Evolutionary conservation across 2,888 invertebrate species (phyloP).

Genomic region (Apocheima hispidaria): DNA sequence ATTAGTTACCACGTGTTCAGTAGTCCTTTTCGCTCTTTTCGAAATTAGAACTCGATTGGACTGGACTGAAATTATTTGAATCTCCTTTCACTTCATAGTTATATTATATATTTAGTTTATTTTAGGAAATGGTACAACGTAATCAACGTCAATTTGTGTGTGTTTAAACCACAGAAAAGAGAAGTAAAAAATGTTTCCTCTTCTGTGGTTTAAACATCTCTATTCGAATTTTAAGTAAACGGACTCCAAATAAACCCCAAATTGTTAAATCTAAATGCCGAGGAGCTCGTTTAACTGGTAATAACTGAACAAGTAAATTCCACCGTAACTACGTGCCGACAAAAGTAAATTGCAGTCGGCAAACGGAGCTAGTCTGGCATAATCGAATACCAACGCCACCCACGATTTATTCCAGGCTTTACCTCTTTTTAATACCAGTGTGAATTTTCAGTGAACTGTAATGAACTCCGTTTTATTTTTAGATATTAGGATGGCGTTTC

Average conservation of each 20-base stretch:
- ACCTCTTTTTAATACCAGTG: conserved; percentile 43
- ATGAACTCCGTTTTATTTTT: conserved; percentile 57
- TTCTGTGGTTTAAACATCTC: background rate
- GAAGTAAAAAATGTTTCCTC: no score
- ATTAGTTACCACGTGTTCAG: no score
- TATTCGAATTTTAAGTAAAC: background rate
- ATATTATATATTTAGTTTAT: no score
- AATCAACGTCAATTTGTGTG: no score
- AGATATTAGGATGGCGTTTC: conserved; percentile 64
- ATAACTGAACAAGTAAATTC: conserved; percentile 40
- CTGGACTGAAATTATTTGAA: no score
- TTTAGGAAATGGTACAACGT: no score
- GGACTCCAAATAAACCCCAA: conserved; percentile 9
- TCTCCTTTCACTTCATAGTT: no score
- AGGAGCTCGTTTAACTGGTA: conserved; percentile 29
- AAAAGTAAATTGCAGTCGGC: conserved; percentile 43
- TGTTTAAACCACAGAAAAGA: no score
- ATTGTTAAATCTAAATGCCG: conserved; percentile 12
- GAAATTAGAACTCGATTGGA: no score
- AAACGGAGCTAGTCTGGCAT: conserved; percentile 34
- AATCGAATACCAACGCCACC: conserved; percentile 44
- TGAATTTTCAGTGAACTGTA: conserved; percentile 52
- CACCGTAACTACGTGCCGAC: conserved; percentile 33
- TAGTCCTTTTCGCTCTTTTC: no score
- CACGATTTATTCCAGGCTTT: conserved; percentile 45